Conservation (phyloP, 2,797 vertebrate genomes). For the Bradypodion pumilum region DNA sequence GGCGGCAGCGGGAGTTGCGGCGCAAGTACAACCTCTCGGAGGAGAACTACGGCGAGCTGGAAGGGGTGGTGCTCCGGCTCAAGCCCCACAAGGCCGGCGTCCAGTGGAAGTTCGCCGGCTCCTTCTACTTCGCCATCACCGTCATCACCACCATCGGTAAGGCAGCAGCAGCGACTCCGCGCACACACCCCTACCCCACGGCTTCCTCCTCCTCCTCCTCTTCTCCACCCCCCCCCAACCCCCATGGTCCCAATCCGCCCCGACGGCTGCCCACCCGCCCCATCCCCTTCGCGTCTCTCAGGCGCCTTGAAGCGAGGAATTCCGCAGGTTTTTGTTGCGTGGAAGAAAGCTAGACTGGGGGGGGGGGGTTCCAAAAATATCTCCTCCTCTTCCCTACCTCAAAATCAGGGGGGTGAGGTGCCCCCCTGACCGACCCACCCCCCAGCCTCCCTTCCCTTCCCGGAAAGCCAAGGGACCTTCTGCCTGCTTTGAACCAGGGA, state of each 20-base stretch:
- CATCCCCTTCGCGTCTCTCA: too few species aligned
- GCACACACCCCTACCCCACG: background rate
- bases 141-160: slow-evolving; percentile 96
- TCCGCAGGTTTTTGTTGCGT: background rate
- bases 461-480: too few species aligned
- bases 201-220: background rate
- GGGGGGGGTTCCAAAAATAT: too few species aligned
- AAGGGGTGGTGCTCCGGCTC: slow-evolving; percentile 87
- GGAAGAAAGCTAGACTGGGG: too few species aligned
- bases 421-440: too few species aligned
- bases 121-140: slow-evolving; percentile 96
- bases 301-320: too few species aligned
- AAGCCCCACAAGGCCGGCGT: slow-evolving; percentile 94
- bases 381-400: too few species aligned
- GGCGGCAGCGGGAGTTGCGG: slow-evolving; percentile 76
- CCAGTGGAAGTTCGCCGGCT: slow-evolving; percentile 93
- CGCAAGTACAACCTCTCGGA: slow-evolving; percentile 84
- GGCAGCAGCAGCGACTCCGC: too few species aligned
- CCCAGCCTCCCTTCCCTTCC: too few species aligned
- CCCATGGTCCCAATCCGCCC: background rate
- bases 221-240: background rate
- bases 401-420: too few species aligned
- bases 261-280: too few species aligned
- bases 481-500: too few species aligned
- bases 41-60: slow-evolving; percentile 81